Evolutionary conservation across 1,140 invertebrate genomes (phyloP).

Genomic region (Drosophila mayri): DNA sequence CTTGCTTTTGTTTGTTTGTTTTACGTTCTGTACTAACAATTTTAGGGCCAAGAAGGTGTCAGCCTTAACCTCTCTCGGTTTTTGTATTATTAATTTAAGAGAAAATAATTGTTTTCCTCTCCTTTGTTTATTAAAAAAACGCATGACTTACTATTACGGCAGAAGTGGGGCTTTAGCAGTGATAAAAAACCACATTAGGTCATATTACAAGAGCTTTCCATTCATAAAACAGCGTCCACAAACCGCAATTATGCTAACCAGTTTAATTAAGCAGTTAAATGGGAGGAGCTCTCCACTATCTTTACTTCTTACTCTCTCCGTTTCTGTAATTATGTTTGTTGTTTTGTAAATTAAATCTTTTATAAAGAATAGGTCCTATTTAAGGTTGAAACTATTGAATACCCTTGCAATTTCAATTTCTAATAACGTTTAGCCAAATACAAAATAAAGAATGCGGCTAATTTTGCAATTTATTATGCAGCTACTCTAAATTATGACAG

Average conservation of each 20-base stretch:
- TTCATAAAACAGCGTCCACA: conserved; percentile 55
- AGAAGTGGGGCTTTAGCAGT: not conserved
- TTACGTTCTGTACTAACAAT: conserved; percentile 44
- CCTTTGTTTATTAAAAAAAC: conserved; percentile 21
- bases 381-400: conserved; percentile 1
- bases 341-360: conserved; percentile 5
- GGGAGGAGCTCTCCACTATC: conserved; percentile 8
- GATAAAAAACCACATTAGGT: conserved; percentile 26
- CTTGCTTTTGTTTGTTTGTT: conserved; percentile 29
- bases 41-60: conserved; percentile 37
- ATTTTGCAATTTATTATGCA: not conserved
- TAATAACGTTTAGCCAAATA: not conserved
- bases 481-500: not conserved
- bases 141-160: conserved; percentile 49
- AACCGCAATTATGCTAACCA: conserved; percentile 48
- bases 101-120: conserved; percentile 17
- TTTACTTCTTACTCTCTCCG: conserved; percentile 23
- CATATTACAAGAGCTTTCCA: conserved; percentile 41
- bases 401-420: not conserved
- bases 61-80: conserved; percentile 41
- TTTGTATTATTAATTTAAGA: not conserved
- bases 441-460: not conserved
- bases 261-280: conserved; percentile 56
- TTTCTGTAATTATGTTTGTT: conserved; percentile 18
- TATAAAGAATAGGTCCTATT: not conserved